phyloP scores from a whole-genome alignment of 2,888 invertebrate species.

The Sinotaia quadrata region DNA sequence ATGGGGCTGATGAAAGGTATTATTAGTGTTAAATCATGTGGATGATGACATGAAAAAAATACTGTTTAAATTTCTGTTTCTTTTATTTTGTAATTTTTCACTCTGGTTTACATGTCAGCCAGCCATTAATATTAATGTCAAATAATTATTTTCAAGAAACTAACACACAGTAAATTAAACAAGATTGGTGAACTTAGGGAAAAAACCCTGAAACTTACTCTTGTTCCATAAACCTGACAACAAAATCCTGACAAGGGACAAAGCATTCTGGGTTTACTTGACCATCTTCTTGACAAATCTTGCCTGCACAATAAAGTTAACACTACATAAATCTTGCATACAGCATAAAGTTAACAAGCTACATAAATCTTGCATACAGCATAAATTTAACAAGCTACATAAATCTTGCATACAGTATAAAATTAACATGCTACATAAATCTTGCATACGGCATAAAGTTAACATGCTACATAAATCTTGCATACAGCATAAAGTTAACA shows the following conservation, averaged over 20 bases:
- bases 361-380: not conserved
- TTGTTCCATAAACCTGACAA: constrained; percentile 80
- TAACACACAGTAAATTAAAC: too few species aligned
- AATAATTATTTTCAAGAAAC: too few species aligned
- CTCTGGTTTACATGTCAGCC: too few species aligned
- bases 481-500: too few species aligned
- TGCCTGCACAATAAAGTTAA: constrained; percentile 74
- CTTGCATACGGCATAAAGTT: too few species aligned
- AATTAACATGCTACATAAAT: not conserved
- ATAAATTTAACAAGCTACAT: not conserved
- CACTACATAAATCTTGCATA: not conserved
- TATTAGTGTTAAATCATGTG: too few species aligned
- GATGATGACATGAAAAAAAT: too few species aligned
- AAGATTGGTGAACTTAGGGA: too few species aligned
- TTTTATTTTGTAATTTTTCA: too few species aligned
- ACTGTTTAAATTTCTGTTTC: too few species aligned
- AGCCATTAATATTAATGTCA: too few species aligned
- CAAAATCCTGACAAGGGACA: constrained; percentile 80
- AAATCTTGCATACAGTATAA: not conserved
- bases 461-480: constrained; percentile 2
- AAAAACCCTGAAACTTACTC: constrained; percentile 73
- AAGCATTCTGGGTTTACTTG: constrained; percentile 82
- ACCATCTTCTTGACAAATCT: constrained; percentile 80
- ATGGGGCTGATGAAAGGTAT: too few species aligned
- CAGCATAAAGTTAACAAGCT: not conserved